Evolutionary conservation across 2,888 invertebrate species (phyloP), one percentile per base, ranked within the genome.

Genomic region (Taenaris catops): DNA sequence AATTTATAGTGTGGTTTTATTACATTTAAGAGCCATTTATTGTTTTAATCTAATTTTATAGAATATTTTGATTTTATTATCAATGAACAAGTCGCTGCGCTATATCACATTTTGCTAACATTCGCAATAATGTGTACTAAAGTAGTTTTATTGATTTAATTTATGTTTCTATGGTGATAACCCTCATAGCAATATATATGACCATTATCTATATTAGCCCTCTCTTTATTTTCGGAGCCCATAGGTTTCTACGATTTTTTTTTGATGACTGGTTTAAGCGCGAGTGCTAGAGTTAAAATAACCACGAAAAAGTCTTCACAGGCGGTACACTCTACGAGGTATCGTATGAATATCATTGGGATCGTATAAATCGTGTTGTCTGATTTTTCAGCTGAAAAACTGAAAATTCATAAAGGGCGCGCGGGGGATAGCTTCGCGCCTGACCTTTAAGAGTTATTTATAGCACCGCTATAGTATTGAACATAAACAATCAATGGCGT

Each of bases 241-340:
- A 14, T 36, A 42, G 17, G 9, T 5, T 35, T 18, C 11, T 20
- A 52, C 53, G 42, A 39, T 37, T 37, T 46, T 44, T 47, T 41
- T 59, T 83, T 78, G 65, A 87, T 87, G 87, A 87, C 84, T 63
- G 87, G 87, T 50, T 67, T 87, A 49, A 71, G 60, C 49, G 87
- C 84, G 47, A 81, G 69, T 63, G 87, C 87, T 52, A 71, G 80
- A 39, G 73, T 87, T 53, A 71, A 72, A 61, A 80, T 87, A 53
- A 68, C 63, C 34, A 78, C 75, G 7, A 76, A 70, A 61, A 79
- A 63, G 43, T 62, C 63, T 48, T 49, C 55, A 38, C 58, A 64
- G 44, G 44, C 51, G 18, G 52, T 55, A 21, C 51, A 52, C 41
- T 58, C 63, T 38, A 40, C 44, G 52, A 72, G 79, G 80, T 81